Evolutionary conservation across 1,140 invertebrate species (phyloP), one percentile per base, ranked within the genome.

Genomic region (Drosophila auraria): DNA sequence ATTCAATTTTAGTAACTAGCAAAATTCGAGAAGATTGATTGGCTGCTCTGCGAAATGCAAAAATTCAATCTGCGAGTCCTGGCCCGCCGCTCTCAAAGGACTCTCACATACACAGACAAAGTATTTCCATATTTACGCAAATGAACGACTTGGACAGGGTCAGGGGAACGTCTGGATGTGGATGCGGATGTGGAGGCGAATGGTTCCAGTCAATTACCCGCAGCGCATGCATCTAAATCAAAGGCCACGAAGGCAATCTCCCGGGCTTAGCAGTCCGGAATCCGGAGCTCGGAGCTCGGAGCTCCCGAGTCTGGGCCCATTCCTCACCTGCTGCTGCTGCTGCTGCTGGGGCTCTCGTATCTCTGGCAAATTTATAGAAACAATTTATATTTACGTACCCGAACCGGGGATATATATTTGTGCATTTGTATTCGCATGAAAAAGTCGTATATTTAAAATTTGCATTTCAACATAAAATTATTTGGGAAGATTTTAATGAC

Each of bases 401-500:
- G 17, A 53, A 66, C 45, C 50, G 42, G 40, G 6, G 44, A 58
- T 66, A 50, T 59, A 47, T 47, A 30, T 61, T 56, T 66, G 60
- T 60, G 53, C 53, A 49, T 70, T 45, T 44, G 14, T 79, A 50
- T 59, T 56, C 71, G 76, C 66, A 80, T 82, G 66, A 54, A 78
- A 80, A 80, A 74, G 58, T 72, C 76, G 76, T 90, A 84, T 89
- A 89, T 84, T 90, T 63, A 79, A 90, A 90, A 90, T 90, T 90
- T 90, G 86, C 86, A 90, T 90, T 90, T 90, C 86, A 90, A 90
- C 86, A 90, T 90, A 86, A 90, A 90, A 90, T 90, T 90, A 90
- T 91, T 91, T 80, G 61, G 62, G 60, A 87, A 91, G 89, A 91
- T 91, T 91, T 91, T 91, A 91, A 91, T 91, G 89, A 91, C 89